Evolutionary conservation across 2,888 invertebrate genomes (phyloP).

Genomic region (Coleophora flavipennella): DNA sequence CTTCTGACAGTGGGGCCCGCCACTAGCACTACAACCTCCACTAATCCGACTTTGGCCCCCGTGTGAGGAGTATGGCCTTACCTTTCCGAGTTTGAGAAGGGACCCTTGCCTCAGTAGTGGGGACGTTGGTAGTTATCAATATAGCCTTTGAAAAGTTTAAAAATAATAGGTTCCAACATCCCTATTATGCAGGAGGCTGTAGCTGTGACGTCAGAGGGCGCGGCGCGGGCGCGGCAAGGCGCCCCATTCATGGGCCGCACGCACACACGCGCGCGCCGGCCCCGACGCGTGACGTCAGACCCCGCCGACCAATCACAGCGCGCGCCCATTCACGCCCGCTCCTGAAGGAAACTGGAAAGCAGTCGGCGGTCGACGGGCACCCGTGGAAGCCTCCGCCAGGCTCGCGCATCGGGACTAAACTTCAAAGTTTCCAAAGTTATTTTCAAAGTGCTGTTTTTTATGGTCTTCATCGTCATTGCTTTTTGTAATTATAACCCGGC

Average conservation of each 20-base stretch:
- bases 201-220: slow-evolving; percentile 58
- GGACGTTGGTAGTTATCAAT: no score
- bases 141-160: background rate
- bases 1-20: no score
- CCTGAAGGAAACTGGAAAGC: slow-evolving; percentile 70
- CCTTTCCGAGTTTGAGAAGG: no score
- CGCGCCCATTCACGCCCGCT: slow-evolving; percentile 79
- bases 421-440: slow-evolving; percentile 10
- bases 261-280: slow-evolving; percentile 29
- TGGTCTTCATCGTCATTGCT: background rate
- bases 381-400: slow-evolving; percentile 25
- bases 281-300: slow-evolving; percentile 83
- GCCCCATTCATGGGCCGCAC: slow-evolving; percentile 50
- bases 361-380: slow-evolving; percentile 58
- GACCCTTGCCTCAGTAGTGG: no score
- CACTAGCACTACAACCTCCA: no score
- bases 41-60: no score
- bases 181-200: slow-evolving; percentile 53
- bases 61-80: no score
- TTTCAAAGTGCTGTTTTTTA: background rate
- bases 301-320: slow-evolving; percentile 71
- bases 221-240: slow-evolving; percentile 55
- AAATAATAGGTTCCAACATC: no score
- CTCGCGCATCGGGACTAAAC: slow-evolving; percentile 4
- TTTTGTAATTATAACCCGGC: background rate